These are phyloP conservation scores for Alaudala cheleensis DNA, from an alignment of 2,113 vertebrate genomes.

Conservation along the genomic window DNA sequence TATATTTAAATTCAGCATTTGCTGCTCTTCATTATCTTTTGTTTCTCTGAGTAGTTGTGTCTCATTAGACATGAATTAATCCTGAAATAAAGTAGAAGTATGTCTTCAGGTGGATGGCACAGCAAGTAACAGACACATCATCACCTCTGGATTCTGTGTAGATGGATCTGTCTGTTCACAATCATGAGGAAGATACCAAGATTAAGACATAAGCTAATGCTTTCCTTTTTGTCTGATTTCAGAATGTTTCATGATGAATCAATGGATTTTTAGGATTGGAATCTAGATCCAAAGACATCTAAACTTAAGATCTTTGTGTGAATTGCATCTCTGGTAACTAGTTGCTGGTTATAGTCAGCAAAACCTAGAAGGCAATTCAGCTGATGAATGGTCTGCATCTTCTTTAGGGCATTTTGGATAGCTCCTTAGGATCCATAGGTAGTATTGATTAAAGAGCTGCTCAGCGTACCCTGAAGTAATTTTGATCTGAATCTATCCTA, in stretches of 20 bases:
- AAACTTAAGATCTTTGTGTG: background rate
- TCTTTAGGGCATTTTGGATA: background rate
- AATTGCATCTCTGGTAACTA: background rate
- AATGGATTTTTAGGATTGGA: background rate
- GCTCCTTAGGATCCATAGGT: background rate
- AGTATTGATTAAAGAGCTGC: background rate
- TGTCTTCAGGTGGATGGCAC: background rate
- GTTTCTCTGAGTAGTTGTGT: background rate
- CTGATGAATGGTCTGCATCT: background rate
- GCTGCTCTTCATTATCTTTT: background rate
- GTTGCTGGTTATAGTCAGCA: background rate
- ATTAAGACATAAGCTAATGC: background rate
- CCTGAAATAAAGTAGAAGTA: background rate
- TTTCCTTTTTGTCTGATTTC: background rate
- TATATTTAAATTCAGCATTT: background rate
- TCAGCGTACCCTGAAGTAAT: background rate
- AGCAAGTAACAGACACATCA: background rate
- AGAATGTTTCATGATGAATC: background rate
- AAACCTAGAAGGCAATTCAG: background rate
- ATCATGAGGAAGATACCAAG: rapidly evolving
- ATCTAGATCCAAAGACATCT: background rate
- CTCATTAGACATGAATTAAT: background rate
- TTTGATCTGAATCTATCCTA: background rate
- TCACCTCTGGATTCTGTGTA: background rate
- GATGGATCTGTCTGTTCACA: background rate